Evolutionary conservation across 2,888 invertebrate species (phyloP).

Genomic region (Linyphia triangularis): DNA sequence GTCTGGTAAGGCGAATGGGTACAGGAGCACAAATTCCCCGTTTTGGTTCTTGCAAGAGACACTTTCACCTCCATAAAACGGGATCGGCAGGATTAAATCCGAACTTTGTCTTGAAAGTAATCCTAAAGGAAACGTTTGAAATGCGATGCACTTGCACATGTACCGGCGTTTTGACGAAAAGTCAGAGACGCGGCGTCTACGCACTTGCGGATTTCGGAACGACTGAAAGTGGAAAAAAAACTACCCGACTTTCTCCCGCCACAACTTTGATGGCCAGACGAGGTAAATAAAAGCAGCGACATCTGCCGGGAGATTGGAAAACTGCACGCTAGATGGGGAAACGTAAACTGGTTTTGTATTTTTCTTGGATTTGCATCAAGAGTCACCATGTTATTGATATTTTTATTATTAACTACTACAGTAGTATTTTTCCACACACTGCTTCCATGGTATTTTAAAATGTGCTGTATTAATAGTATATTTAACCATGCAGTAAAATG

Average conservation of each 20-base stretch:
- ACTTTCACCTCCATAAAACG: constrained; percentile 71
- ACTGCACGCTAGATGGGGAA: not conserved
- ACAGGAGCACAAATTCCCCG: constrained; percentile 73
- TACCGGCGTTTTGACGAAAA: constrained; percentile 5
- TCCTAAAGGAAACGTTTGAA: not conserved
- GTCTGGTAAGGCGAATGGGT: constrained; percentile 53
- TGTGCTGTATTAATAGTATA: too few relatives aligned
- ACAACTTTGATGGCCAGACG: constrained; percentile 21
- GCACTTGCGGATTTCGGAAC: not conserved
- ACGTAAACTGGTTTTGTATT: not conserved
- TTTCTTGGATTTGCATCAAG: too few relatives aligned
- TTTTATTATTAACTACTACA: too few relatives aligned
- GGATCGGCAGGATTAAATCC: not conserved
- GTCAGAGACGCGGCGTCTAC: constrained; percentile 18
- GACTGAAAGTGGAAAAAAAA: not conserved
- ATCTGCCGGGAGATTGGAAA: constrained; percentile 18
- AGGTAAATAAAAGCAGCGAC: constrained; percentile 60
- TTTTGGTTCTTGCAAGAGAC: constrained; percentile 69
- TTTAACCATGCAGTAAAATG: too few relatives aligned
- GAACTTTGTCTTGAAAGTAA: not conserved
- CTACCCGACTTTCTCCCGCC: constrained; percentile 53
- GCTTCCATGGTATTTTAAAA: too few relatives aligned
- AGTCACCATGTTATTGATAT: too few relatives aligned
- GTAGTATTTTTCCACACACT: too few relatives aligned
- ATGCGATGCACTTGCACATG: constrained; percentile 17